These are phyloP conservation scores for Lapara coniferarum DNA, from an alignment of 2,888 invertebrate genomes.

Conservation along the genomic window DNA sequence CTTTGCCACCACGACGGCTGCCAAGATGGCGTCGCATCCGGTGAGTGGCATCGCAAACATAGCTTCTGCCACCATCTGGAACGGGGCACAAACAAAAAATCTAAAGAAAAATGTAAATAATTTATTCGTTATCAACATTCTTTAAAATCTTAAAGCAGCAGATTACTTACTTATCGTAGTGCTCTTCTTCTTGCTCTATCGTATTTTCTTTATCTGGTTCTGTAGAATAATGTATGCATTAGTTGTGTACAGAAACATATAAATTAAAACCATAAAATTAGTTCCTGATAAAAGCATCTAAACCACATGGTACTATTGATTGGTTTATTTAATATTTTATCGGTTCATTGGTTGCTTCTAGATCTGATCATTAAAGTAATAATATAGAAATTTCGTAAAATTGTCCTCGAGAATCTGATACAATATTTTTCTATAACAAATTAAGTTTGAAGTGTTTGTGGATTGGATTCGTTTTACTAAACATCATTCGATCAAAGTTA, in stretches of 20 bases:
- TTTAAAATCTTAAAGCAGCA: neutral
- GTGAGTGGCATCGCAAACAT: constrained; percentile 86
- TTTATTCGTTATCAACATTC: neutral
- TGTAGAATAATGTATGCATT: constrained; percentile 35
- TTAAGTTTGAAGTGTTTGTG: too few species aligned
- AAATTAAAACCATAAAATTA: neutral
- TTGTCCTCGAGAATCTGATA: too few species aligned
- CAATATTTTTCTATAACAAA: too few species aligned
- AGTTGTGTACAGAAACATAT: neutral
- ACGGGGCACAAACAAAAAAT: constrained; percentile 21
- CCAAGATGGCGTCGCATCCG: constrained; percentile 85
- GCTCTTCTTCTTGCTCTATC: too few species aligned
- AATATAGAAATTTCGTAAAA: too few species aligned
- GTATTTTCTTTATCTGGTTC: constrained; percentile 37
- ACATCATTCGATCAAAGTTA: too few species aligned
- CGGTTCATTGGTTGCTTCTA: too few species aligned
- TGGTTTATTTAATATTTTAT: too few species aligned
- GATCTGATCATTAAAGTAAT: too few species aligned
- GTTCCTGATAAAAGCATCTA: too few species aligned
- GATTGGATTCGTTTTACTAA: too few species aligned
- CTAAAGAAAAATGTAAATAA: constrained; percentile 14
- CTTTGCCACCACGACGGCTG: constrained; percentile 87
- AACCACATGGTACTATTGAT: too few species aligned
- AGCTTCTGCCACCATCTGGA: constrained; percentile 86
- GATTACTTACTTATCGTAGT: constrained; percentile 31